Evolutionary conservation across 2,113 vertebrate genomes (phyloP).

Genomic region (Passer domesticus): DNA sequence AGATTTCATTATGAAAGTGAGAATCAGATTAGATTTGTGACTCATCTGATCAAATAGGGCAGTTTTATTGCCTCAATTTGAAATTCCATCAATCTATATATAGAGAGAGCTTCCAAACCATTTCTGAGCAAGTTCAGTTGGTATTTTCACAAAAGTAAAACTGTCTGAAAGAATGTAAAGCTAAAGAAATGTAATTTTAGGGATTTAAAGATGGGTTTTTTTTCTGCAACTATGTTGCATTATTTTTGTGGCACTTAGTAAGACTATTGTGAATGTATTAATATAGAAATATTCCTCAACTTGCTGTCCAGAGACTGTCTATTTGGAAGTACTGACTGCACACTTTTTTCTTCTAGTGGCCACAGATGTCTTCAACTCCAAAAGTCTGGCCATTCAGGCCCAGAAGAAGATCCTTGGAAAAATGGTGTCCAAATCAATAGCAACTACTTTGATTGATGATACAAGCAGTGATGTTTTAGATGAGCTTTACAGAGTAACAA

Average conservation of each 20-base stretch:
- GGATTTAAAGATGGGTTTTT: accelerated
- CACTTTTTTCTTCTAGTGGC: constrained; percentile 64
- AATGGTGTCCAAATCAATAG: constrained; percentile 86
- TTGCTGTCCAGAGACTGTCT: background rate
- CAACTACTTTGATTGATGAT: constrained; percentile 85
- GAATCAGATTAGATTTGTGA: background rate
- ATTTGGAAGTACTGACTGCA: background rate
- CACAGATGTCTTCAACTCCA: constrained; percentile 86
- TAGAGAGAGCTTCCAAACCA: background rate
- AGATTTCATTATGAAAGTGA: background rate
- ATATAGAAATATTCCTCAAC: background rate
- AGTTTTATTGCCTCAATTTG: background rate
- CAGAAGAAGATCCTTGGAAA: constrained; percentile 89
- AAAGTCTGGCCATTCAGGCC: constrained; percentile 86
- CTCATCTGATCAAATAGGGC: background rate
- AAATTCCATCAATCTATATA: background rate
- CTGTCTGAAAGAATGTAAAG: background rate
- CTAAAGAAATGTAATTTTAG: background rate
- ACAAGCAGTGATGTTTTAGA: constrained; percentile 86
- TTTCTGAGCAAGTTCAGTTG: background rate
- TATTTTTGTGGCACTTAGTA: background rate
- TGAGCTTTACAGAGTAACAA: constrained; percentile 85
- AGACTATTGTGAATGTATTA: background rate
- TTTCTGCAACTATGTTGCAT: background rate
- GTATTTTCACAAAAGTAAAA: background rate